Percentiles rank a stretch among this genome's conserved stretches.
Conservation (phyloP, 2,888 invertebrate species). For the Leucophora obtusa region DNA sequence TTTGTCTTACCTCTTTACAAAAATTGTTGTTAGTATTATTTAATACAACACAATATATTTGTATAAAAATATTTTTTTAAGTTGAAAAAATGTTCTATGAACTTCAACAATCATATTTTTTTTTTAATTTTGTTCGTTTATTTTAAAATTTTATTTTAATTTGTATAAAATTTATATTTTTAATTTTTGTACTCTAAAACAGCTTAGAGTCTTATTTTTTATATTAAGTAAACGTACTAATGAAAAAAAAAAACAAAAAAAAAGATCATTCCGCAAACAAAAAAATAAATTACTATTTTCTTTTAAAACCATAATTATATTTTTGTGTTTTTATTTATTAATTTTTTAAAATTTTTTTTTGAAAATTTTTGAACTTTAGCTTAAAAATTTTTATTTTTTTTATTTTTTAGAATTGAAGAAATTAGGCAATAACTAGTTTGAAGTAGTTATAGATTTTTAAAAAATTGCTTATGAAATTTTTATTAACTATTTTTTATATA, state of each 20-base stretch:
- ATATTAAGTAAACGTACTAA: background rate
- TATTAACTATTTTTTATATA: too few species aligned
- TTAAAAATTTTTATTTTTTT: too few species aligned
- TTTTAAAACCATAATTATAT: constrained; percentile 47
- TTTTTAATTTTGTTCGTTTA: constrained; percentile 27
- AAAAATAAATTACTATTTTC: constrained; percentile 50
- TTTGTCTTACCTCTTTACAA: too few species aligned
- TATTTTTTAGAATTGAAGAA: too few species aligned
- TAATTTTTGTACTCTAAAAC: constrained; percentile 26
- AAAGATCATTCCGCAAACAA: constrained; percentile 9
- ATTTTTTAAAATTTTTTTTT: constrained; percentile 12
- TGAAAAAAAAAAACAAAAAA: too few species aligned
- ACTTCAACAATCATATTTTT: constrained; percentile 33
- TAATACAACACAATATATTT: constrained; percentile 7
- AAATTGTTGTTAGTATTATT: constrained; percentile 44
- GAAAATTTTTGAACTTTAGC: background rate
- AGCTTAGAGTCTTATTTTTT: constrained; percentile 24
- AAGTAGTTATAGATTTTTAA: too few species aligned
- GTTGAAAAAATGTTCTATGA: constrained; percentile 43
- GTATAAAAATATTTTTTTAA: constrained; percentile 14
- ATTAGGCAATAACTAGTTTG: too few species aligned
- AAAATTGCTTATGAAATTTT: too few species aligned
- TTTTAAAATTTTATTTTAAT: constrained; percentile 19
- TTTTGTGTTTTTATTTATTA: constrained; percentile 43
- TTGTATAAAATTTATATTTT: constrained; percentile 30